phyloP scores from a whole-genome alignment of 2,888 invertebrate genomes.

The Netelia inedita region DNA sequence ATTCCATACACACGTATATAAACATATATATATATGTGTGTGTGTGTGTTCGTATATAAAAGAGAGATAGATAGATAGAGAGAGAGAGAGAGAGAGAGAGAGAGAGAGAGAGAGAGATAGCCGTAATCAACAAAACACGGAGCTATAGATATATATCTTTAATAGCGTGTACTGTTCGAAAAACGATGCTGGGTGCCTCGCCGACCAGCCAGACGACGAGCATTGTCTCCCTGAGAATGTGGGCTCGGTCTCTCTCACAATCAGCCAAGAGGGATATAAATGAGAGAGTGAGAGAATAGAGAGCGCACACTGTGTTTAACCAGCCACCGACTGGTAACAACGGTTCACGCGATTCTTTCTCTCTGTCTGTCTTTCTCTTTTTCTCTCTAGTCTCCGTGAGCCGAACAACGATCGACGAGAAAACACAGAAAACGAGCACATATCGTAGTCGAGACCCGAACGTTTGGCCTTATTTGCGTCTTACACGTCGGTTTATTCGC shows the following conservation, averaged over 20 bases:
- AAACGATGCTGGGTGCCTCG: conserved; percentile 47
- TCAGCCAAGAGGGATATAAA: conserved; percentile 50
- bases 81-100: no score
- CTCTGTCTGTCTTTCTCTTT: neutral
- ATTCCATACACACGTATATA: neutral
- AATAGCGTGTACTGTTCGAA: conserved; percentile 25
- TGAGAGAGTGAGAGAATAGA: conserved; percentile 23
- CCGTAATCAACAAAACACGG: neutral
- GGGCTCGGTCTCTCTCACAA: conserved; percentile 63
- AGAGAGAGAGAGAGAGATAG: neutral
- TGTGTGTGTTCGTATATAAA: neutral
- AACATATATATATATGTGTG: neutral
- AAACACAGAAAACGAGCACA: conserved; percentile 29
- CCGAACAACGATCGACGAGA: neutral
- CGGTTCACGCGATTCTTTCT: conserved; percentile 18
- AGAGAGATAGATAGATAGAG: no score
- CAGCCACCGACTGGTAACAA: conserved; percentile 39
- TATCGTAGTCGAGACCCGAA: conserved; percentile 23
- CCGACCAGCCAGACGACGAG: conserved; percentile 40
- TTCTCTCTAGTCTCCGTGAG: neutral
- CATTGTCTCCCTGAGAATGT: conserved; percentile 65
- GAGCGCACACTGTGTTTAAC: conserved; percentile 39
- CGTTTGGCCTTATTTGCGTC: conserved; percentile 40
- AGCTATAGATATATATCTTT: conserved; percentile 7
- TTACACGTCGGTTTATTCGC: conserved; percentile 8